Conservation (phyloP, 2,888 invertebrate species). For the Drepana falcataria region DNA sequence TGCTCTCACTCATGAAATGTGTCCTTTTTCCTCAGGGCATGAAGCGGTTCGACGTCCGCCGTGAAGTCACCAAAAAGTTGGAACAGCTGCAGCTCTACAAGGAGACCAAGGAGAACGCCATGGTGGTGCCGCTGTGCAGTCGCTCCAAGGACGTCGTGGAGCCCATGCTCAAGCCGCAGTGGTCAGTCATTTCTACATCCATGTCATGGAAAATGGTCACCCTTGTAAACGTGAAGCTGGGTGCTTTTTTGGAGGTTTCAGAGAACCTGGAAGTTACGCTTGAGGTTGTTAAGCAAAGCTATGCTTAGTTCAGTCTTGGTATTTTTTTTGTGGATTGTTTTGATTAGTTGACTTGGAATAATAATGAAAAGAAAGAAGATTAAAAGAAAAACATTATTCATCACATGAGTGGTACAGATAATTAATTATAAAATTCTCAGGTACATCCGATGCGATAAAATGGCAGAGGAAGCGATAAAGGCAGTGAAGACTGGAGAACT, state of each 20-base stretch:
- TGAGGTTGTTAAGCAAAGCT: too few relatives aligned
- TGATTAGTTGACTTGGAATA: too few relatives aligned
- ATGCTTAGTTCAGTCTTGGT: too few relatives aligned
- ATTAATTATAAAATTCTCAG: constrained; percentile 36
- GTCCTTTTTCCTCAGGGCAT: constrained; percentile 83
- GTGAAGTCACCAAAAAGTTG: constrained; percentile 86
- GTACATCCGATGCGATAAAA: constrained; percentile 92
- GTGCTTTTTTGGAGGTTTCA: too few relatives aligned
- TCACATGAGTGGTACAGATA: not conserved
- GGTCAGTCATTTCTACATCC: constrained; percentile 77
- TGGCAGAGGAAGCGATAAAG: constrained; percentile 92
- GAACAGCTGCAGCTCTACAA: constrained; percentile 85
- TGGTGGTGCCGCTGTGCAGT: constrained; percentile 97
- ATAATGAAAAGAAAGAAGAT: too few relatives aligned
- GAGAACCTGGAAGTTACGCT: too few relatives aligned
- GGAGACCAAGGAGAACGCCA: constrained; percentile 92
- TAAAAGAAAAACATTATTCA: too few relatives aligned
- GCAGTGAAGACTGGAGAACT: constrained; percentile 89
- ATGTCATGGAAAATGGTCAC: too few relatives aligned
- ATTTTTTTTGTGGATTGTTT: too few relatives aligned
- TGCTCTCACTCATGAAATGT: too few relatives aligned
- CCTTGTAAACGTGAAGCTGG: too few relatives aligned
- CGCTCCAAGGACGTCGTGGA: constrained; percentile 98
- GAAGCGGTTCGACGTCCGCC: constrained; percentile 94
- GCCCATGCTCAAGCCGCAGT: constrained; percentile 96